phyloP scores from a whole-genome alignment of 2,113 vertebrate genomes.

The Sarotherodon lohbergeri region DNA sequence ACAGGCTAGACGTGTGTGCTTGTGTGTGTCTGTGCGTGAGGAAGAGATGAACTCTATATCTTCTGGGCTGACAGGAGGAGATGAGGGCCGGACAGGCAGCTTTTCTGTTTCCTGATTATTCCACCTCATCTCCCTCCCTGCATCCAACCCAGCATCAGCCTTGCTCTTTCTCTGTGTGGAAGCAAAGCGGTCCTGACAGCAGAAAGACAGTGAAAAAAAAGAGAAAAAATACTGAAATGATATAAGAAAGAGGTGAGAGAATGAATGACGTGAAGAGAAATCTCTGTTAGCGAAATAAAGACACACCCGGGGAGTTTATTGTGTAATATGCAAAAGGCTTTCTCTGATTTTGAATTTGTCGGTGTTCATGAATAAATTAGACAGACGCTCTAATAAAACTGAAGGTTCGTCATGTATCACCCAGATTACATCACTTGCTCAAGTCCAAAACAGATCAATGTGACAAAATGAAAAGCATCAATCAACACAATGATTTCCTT shows the following conservation, averaged over 20 bases:
- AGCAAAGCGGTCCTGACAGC: neutral
- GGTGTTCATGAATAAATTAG: neutral
- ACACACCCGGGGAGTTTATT: neutral
- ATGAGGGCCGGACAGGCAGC: neutral
- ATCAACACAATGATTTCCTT: conserved; percentile 28
- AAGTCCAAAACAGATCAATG: conserved; percentile 39
- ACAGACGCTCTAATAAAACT: neutral
- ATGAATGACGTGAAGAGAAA: neutral
- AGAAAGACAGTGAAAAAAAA: neutral
- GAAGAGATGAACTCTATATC: neutral
- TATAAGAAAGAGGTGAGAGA: neutral
- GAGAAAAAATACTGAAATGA: neutral
- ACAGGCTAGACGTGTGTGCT: neutral
- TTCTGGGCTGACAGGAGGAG: neutral
- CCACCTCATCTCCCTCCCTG: conserved; percentile 24
- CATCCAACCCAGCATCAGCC: neutral
- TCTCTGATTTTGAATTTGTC: neutral
- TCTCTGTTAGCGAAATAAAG: neutral
- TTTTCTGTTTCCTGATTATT: conserved; percentile 37
- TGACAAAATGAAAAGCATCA: conserved; percentile 48
- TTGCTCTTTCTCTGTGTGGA: neutral
- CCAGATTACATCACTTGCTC: conserved; percentile 12
- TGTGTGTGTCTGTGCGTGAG: neutral
- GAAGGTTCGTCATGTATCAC: neutral
- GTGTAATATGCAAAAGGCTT: neutral